Percentiles rank a stretch among this genome's conserved stretches.
Conservation (phyloP, 1,140 invertebrate species). For the Luehdorfia chinensis region DNA sequence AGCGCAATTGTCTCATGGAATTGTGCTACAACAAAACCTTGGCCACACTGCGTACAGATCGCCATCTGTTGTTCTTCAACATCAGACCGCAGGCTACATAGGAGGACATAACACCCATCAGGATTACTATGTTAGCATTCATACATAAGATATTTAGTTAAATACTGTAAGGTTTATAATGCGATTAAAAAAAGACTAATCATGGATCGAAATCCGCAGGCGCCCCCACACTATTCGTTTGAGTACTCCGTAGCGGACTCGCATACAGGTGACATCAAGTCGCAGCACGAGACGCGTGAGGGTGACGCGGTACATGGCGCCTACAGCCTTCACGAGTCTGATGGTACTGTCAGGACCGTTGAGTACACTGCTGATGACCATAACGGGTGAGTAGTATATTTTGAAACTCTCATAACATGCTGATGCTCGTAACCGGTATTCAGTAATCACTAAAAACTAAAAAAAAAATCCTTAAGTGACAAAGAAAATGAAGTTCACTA, state of each 20-base stretch:
- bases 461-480: no score
- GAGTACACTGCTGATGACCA: conserved; percentile 72
- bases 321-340: conserved; percentile 77
- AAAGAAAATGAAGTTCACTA: no score
- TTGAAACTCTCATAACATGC: no score
- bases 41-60: not conserved
- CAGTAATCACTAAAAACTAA: no score
- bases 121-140: conserved; percentile 32
- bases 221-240: conserved; percentile 35
- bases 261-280: conserved; percentile 77
- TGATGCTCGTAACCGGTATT: no score
- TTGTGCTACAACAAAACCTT: conserved; percentile 23
- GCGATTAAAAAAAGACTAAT: conserved; percentile 28
- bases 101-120: conserved; percentile 31
- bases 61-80: conserved; percentile 5
- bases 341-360: conserved; percentile 75
- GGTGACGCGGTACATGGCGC: conserved; percentile 78
- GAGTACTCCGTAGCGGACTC: conserved; percentile 56
- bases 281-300: conserved; percentile 77
- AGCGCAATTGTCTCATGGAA: conserved; percentile 40
- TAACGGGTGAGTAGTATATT: no score
- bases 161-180: no score
- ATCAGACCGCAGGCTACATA: conserved; percentile 1
- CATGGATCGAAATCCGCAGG: no score
- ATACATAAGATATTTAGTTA: no score